These are phyloP conservation scores for Latrodectus hesperus DNA, from an alignment of 2,888 invertebrate species.

Conservation along the genomic window DNA sequence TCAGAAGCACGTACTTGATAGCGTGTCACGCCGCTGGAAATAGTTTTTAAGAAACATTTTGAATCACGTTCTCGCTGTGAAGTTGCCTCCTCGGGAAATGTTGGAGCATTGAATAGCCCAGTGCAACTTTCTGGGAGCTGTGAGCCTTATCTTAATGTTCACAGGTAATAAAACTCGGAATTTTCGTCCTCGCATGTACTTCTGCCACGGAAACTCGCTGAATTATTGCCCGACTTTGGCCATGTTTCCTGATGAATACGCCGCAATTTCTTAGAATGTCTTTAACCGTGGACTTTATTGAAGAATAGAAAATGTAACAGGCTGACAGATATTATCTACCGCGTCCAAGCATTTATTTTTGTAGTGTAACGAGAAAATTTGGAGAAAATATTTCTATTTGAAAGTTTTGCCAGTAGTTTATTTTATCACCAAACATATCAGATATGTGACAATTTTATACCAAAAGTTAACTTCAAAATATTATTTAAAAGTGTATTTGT, in stretches of 20 bases:
- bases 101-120: constrained; percentile 28
- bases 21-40: constrained; percentile 22
- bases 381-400: no score
- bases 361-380: no score
- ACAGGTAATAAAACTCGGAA: constrained; percentile 65
- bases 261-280: constrained; percentile 27
- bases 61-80: constrained; percentile 1
- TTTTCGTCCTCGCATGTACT: constrained; percentile 36
- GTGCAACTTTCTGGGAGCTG: neutral
- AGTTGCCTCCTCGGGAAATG: constrained; percentile 14
- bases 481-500: no score
- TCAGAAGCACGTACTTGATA: constrained; percentile 44
- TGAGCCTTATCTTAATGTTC: constrained; percentile 65
- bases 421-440: no score
- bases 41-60: constrained; percentile 53
- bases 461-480: no score
- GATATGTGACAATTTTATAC: no score
- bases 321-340: no score
- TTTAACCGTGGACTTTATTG: neutral
- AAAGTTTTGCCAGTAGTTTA: no score
- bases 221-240: constrained; percentile 29
- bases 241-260: constrained; percentile 33
- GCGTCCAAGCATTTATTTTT: no score
- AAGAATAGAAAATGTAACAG: no score
- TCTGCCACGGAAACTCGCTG: constrained; percentile 18